These are phyloP conservation scores for Noctua comes DNA, from an alignment of 2,888 invertebrate species.

Conservation along the genomic window DNA sequence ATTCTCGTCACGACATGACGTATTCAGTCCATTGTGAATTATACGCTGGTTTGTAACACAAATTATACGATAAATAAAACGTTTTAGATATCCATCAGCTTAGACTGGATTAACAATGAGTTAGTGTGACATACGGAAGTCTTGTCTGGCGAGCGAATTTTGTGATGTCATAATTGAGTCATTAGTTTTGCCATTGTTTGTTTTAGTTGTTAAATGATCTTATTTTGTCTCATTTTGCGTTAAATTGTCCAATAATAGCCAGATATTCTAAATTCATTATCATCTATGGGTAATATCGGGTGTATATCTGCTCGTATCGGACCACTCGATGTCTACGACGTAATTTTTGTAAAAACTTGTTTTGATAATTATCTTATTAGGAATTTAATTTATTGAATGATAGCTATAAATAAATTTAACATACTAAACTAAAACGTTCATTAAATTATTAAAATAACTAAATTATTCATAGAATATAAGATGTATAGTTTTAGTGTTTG, in stretches of 20 bases:
- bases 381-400: slow-evolving; percentile 24
- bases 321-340: not conserved
- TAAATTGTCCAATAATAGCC: not conserved
- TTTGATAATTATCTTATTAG: slow-evolving; percentile 6
- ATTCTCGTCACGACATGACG: slow-evolving; percentile 51
- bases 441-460: slow-evolving; percentile 21
- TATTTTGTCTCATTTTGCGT: not conserved
- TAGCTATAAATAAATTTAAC: slow-evolving; percentile 5
- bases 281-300: no score
- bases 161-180: not conserved
- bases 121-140: slow-evolving; percentile 43
- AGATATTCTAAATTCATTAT: no score
- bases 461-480: slow-evolving; percentile 33
- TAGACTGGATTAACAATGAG: slow-evolving; percentile 50
- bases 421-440: slow-evolving; percentile 3
- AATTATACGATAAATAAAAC: slow-evolving; percentile 70
- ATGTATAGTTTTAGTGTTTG: not conserved
- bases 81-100: slow-evolving; percentile 61
- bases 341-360: not conserved
- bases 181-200: not conserved
- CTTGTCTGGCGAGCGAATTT: slow-evolving; percentile 7
- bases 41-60: slow-evolving; percentile 66
- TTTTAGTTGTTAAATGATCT: not conserved
- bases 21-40: slow-evolving; percentile 62
- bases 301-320: not conserved